phyloP scores from a whole-genome alignment of 2,797 vertebrate species.

The Xyrichtys novacula region DNA sequence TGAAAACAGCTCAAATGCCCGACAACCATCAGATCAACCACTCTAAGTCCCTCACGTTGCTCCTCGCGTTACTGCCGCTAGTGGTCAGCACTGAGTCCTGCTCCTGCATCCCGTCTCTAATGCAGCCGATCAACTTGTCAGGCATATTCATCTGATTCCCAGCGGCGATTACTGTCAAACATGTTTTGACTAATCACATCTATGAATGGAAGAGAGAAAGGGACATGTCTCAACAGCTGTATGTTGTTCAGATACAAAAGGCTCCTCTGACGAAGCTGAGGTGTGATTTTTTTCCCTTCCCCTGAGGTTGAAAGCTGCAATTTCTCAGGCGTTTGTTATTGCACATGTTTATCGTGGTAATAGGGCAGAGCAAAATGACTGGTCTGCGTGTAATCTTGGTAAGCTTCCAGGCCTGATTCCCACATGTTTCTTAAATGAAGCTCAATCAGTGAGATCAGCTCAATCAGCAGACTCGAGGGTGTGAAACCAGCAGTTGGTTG shows the following conservation, averaged over 20 bases:
- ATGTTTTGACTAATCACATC: constrained; percentile 70
- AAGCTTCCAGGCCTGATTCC: constrained; percentile 44
- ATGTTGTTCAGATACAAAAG: constrained; percentile 38
- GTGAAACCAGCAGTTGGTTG: constrained; percentile 57
- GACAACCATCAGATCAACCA: constrained; percentile 71
- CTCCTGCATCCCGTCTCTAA: not conserved
- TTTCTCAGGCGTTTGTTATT: constrained; percentile 46
- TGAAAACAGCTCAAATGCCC: not conserved
- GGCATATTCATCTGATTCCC: constrained; percentile 55
- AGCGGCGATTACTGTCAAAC: constrained; percentile 49
- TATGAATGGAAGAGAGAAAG: constrained; percentile 30
- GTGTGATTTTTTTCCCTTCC: not conserved
- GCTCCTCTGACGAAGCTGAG: constrained; percentile 28
- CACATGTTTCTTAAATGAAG: constrained; percentile 59
- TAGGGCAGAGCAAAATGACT: constrained; percentile 39
- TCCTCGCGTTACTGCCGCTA: constrained; percentile 65
- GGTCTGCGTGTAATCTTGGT: constrained; percentile 24
- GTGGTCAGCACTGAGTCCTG: constrained; percentile 76
- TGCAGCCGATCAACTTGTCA: constrained; percentile 44
- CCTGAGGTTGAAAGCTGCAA: constrained; percentile 13
- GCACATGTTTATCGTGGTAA: constrained; percentile 59
- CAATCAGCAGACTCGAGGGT: constrained; percentile 54
- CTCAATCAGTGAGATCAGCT: constrained; percentile 56
- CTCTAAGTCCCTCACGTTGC: constrained; percentile 23
- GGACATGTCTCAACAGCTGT: constrained; percentile 41